These are phyloP conservation scores for Periparus ater DNA, from an alignment of 2,797 vertebrate genomes.

Conservation along the genomic window DNA sequence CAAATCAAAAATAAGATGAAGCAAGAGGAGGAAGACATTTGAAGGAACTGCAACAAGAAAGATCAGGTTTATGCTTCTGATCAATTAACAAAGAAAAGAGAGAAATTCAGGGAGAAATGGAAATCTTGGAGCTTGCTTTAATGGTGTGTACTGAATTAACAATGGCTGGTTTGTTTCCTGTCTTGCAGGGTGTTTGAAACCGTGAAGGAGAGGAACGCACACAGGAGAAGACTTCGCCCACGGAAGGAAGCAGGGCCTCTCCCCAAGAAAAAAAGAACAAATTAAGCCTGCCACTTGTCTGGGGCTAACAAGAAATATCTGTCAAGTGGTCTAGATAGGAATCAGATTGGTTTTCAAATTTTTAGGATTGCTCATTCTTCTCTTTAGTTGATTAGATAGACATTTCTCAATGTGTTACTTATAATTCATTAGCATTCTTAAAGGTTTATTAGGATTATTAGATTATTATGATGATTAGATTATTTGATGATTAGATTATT, in stretches of 20 bases:
- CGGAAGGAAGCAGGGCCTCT: neutral
- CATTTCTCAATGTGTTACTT: too few species aligned
- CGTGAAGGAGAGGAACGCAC: neutral
- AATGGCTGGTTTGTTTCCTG: neutral
- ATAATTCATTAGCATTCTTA: too few species aligned
- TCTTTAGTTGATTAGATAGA: too few species aligned
- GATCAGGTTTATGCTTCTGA: too few species aligned
- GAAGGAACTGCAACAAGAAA: too few species aligned
- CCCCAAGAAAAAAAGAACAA: neutral
- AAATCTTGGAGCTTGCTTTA: too few species aligned
- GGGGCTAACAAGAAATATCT: too few species aligned
- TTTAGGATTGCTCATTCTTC: too few species aligned
- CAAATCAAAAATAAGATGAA: neutral
- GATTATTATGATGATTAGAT: too few species aligned
- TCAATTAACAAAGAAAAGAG: neutral
- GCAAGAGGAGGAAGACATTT: neutral
- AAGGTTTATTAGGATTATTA: too few species aligned
- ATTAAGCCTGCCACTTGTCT: neutral
- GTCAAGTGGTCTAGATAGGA: neutral
- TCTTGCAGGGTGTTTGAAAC: neutral
- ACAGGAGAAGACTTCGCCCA: neutral
- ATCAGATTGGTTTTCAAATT: rapidly evolving
- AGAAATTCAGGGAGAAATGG: rapidly evolving
- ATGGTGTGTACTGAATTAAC: too few species aligned
- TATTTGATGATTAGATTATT: too few species aligned